phyloP scores from a whole-genome alignment of 2,797 vertebrate genomes.

The Gambelia wislizenii region DNA sequence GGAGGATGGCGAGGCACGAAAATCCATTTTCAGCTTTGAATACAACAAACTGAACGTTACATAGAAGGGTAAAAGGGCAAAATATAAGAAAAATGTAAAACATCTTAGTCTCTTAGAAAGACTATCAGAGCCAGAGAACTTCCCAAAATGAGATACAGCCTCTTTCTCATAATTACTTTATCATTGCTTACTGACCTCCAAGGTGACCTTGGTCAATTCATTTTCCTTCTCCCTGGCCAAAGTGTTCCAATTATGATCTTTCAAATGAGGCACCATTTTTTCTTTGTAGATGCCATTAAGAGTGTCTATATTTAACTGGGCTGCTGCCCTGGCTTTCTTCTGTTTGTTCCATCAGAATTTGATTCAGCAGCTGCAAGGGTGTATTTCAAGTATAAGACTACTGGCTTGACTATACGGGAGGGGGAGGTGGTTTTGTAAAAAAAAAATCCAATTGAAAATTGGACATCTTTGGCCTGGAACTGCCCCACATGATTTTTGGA shows the following conservation, averaged over 20 bases:
- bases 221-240: constrained; percentile 69
- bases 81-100: constrained; percentile 43
- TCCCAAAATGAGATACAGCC: constrained; percentile 67
- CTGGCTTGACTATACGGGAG: too few species aligned
- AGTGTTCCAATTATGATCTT: constrained; percentile 56
- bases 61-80: constrained; percentile 18
- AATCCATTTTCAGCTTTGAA: constrained; percentile 2
- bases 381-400: background rate
- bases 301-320: background rate
- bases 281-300: background rate
- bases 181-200: constrained; percentile 74
- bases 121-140: constrained; percentile 64
- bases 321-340: background rate
- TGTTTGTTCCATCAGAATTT: background rate
- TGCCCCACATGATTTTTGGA: too few species aligned
- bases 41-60: constrained; percentile 40
- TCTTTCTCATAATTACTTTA: constrained; percentile 72
- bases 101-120: constrained; percentile 61
- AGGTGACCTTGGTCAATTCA: constrained; percentile 73
- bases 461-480: too few species aligned
- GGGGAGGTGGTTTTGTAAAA: too few species aligned
- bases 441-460: too few species aligned
- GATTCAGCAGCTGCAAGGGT: background rate
- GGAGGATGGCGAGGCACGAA: constrained; percentile 25
- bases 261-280: constrained; percentile 32